phyloP scores from a whole-genome alignment of 2,113 vertebrate species.

The Microcebus ravelobensis region DNA sequence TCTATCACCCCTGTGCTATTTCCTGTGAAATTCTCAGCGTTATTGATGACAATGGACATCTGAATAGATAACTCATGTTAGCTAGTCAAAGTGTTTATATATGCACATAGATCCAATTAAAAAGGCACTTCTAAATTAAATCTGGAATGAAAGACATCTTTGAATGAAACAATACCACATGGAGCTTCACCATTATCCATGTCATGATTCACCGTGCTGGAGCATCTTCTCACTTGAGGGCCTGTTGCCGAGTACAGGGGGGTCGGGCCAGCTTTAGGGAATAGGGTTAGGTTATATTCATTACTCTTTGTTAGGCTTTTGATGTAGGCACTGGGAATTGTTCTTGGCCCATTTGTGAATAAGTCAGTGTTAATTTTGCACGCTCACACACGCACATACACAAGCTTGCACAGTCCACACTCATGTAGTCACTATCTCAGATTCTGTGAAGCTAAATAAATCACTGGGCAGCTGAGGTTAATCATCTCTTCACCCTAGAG shows the following conservation, averaged over 20 bases:
- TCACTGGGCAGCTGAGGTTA: not conserved
- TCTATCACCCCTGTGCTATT: not conserved
- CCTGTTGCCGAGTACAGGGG: not conserved
- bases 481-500: not conserved
- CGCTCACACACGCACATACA: not conserved
- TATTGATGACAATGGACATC: not conserved
- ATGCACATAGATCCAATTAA: not conserved
- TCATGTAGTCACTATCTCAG: not conserved
- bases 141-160: not conserved
- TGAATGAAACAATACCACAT: not conserved
- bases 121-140: not conserved
- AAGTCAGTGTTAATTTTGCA: not conserved
- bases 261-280: not conserved
- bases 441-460: not conserved
- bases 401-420: too few species aligned
- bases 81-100: not conserved
- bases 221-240: not conserved
- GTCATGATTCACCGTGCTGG: not conserved
- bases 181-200: too few species aligned
- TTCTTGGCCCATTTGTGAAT: not conserved
- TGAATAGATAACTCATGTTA: not conserved
- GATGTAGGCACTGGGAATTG: not conserved
- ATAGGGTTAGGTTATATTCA: not conserved
- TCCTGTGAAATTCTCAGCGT: not conserved
- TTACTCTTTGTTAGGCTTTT: not conserved